These are phyloP conservation scores for Phataginus tricuspis DNA, from an alignment of 2,797 vertebrate species.

Conservation along the genomic window DNA sequence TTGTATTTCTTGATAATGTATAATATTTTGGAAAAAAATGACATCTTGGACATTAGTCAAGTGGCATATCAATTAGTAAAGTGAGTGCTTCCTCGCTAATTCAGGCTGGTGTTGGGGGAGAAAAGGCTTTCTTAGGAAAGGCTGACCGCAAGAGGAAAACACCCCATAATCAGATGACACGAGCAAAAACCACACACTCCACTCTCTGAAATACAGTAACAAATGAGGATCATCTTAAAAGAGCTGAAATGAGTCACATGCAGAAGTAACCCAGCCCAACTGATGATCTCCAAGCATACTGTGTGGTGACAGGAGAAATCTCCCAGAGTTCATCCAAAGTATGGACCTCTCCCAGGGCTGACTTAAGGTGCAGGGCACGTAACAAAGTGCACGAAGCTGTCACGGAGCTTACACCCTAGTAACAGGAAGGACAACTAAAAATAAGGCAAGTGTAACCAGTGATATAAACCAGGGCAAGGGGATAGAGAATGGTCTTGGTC, in stretches of 20 bases:
- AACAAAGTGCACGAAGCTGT: neutral
- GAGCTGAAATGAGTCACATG: neutral
- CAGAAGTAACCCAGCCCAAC: neutral
- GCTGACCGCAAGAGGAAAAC: neutral
- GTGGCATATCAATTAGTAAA: neutral
- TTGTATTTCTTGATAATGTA: neutral
- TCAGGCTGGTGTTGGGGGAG: neutral
- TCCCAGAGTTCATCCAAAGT: neutral
- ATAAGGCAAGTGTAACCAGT: neutral
- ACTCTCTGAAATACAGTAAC: neutral
- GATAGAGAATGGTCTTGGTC: neutral
- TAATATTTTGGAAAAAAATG: neutral
- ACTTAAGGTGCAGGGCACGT: neutral
- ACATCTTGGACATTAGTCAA: neutral
- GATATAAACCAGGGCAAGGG: neutral
- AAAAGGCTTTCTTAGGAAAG: neutral
- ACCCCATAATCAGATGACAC: neutral
- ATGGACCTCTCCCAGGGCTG: neutral
- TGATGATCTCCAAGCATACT: fast-evolving
- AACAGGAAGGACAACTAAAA: neutral
- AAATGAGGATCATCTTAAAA: neutral
- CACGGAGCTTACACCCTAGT: neutral
- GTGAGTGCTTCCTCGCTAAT: neutral
- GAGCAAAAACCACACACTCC: neutral
- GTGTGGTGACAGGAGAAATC: neutral